A percentile compares a stretch with the other conserved stretches of the same genome.
Evolutionary conservation across 2,113 vertebrate genomes (phyloP).

Genomic region (Jaculus jaculus): DNA sequence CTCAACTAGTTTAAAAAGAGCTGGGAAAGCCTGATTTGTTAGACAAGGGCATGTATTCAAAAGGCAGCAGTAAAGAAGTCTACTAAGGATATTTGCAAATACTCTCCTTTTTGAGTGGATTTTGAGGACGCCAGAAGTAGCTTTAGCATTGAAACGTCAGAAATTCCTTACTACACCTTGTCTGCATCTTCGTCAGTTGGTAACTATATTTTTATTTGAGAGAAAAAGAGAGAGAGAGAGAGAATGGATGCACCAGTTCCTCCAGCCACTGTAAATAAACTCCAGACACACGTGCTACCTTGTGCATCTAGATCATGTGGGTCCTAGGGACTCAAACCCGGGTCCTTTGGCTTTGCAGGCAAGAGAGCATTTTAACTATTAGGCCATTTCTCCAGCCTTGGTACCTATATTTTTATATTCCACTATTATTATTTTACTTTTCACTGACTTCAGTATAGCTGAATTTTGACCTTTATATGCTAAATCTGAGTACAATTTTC

Average conservation of each 20-base stretch:
- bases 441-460: constrained; percentile 4
- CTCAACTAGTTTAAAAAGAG: constrained; percentile 81
- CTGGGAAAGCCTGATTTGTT: constrained; percentile 71
- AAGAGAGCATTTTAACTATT: too few species aligned
- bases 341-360: too few species aligned
- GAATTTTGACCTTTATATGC: background rate
- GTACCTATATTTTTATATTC: background rate
- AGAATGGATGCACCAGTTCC: too few species aligned
- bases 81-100: background rate
- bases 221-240: too few species aligned
- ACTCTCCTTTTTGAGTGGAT: constrained; percentile 1
- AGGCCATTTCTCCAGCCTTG: too few species aligned
- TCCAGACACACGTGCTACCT: too few species aligned
- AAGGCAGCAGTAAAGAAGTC: constrained; percentile 61
- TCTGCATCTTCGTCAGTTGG: background rate
- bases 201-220: too few species aligned
- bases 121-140: background rate
- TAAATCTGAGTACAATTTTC: constrained; percentile 21
- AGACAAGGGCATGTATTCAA: constrained; percentile 78
- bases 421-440: background rate
- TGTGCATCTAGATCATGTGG: too few species aligned
- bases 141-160: background rate
- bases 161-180: background rate
- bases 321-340: too few species aligned
- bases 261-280: too few species aligned